Conservation (phyloP, 2,113 vertebrate genomes). For the Thermophis baileyi region DNA sequence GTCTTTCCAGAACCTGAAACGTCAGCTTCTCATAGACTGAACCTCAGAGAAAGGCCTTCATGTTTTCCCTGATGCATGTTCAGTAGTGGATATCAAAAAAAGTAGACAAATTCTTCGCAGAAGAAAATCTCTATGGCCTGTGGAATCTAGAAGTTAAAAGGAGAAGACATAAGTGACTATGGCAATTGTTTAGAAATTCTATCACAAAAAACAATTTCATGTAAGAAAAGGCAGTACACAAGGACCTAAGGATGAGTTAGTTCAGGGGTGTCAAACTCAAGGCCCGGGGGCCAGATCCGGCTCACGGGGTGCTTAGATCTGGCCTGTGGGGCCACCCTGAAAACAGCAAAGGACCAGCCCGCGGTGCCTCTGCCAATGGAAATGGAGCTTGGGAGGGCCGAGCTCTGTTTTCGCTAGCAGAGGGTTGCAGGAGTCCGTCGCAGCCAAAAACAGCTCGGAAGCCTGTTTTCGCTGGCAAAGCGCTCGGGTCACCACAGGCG, state of each 20-base stretch:
- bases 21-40: constrained; percentile 59
- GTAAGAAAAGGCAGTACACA: not conserved
- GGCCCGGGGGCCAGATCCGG: too few relatives aligned
- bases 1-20: constrained; percentile 46
- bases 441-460: too few relatives aligned
- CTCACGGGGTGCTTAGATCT: too few relatives aligned
- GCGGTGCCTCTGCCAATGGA: too few relatives aligned
- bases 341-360: too few relatives aligned
- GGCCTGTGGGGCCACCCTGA: too few relatives aligned
- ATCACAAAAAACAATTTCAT: rapidly evolving
- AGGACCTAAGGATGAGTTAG: not conserved
- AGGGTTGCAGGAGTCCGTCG: too few relatives aligned
- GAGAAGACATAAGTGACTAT: not conserved
- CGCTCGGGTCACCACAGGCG: too few relatives aligned
- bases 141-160: constrained; percentile 82
- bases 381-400: too few relatives aligned
- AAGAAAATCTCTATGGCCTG: constrained; percentile 97
- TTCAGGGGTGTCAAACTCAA: too few relatives aligned
- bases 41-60: constrained; percentile 61
- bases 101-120: constrained; percentile 93
- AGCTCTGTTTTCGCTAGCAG: too few relatives aligned
- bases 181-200: not conserved
- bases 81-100: constrained; percentile 79
- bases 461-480: too few relatives aligned
- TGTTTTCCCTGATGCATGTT: constrained; percentile 66